Conservation (phyloP, 2,797 vertebrate species). For the Lophotriccus pileatus region DNA sequence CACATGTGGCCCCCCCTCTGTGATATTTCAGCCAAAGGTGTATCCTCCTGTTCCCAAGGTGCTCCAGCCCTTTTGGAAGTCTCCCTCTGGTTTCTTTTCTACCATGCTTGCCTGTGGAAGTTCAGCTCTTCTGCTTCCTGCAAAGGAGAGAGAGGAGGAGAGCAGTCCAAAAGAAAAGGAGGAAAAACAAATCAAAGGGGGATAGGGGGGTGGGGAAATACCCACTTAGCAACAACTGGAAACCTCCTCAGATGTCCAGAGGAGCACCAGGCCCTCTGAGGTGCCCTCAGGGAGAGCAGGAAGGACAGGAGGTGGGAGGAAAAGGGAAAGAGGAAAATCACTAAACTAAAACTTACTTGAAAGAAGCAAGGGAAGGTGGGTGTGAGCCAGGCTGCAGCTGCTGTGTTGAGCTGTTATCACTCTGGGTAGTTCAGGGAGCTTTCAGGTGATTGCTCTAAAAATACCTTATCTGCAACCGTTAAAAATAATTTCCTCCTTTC, state of each 20-base stretch:
- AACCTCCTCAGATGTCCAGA: neutral
- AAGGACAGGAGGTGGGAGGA: neutral
- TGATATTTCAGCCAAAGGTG: neutral
- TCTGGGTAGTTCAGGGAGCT: neutral
- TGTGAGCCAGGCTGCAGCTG: neutral
- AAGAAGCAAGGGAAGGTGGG: neutral
- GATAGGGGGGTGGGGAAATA: neutral
- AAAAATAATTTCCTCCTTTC: conserved; percentile 46
- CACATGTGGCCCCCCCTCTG: accelerated
- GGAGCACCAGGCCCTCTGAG: neutral
- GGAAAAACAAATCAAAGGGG: neutral
- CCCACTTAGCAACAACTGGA: neutral
- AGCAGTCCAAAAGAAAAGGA: neutral
- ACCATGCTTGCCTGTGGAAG: neutral
- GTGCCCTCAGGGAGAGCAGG: neutral
- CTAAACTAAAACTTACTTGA: neutral
- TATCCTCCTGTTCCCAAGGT: neutral
- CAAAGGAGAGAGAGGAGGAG: neutral
- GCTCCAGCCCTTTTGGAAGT: neutral
- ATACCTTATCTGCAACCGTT: conserved; percentile 43
- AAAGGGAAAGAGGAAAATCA: neutral
- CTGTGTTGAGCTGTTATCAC: conserved; percentile 7
- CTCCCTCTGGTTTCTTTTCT: neutral
- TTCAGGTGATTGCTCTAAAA: conserved; percentile 64
- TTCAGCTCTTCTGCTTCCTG: neutral